These are phyloP conservation scores for Papilio gigon DNA, from an alignment of 2,888 invertebrate species.

Conservation along the genomic window DNA sequence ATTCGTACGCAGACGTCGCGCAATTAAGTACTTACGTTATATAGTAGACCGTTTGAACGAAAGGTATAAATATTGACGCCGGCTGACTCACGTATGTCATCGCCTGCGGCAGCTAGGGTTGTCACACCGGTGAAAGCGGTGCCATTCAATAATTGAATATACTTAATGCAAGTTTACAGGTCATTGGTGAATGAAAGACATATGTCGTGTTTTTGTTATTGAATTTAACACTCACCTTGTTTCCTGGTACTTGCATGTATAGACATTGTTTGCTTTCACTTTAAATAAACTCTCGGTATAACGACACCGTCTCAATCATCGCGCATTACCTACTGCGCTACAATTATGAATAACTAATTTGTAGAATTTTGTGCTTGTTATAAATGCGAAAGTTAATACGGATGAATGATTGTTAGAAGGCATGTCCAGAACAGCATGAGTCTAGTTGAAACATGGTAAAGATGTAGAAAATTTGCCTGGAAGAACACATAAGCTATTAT, in stretches of 20 bases:
- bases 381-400: too few species aligned
- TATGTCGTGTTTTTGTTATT: conserved; percentile 32
- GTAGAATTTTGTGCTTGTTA: too few species aligned
- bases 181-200: conserved; percentile 32
- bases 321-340: conserved; percentile 13
- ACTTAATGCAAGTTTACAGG: conserved; percentile 35
- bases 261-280: conserved; percentile 37
- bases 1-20: conserved; percentile 39
- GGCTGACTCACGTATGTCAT: conserved; percentile 32
- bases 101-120: conserved; percentile 38
- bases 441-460: too few species aligned
- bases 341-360: background rate
- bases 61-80: conserved; percentile 29
- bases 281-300: conserved; percentile 22
- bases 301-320: background rate
- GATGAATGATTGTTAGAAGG: too few species aligned
- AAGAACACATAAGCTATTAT: too few species aligned
- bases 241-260: conserved; percentile 28
- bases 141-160: conserved; percentile 26
- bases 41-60: conserved; percentile 34
- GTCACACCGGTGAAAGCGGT: conserved; percentile 40
- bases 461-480: too few species aligned
- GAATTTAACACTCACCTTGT: conserved; percentile 33
- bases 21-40: conserved; percentile 39
- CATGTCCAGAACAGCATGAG: too few species aligned